Base-by-base conservation (phyloP, 1,140 invertebrate genomes). In the Dendroctonus ponderosae region DNA sequence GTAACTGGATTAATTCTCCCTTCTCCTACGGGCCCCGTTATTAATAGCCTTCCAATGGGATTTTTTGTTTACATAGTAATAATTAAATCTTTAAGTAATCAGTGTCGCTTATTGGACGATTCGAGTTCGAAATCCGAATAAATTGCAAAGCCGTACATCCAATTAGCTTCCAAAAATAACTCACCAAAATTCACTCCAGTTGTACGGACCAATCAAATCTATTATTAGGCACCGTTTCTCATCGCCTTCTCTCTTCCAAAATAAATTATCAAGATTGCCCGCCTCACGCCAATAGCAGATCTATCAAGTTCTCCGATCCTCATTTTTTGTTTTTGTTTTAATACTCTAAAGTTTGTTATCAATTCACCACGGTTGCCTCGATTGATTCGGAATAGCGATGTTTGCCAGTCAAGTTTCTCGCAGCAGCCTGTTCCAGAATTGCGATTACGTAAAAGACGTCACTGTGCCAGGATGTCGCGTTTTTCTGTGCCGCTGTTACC, bases 381-480 rank as follows among this genome's bases (percentile, higher is more conserved):
- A 64, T 57, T 64, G 62, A 64, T 64, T 64, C 9, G 26, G 46
- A 11, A 37, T 40, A 59, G 42, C 37, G 57, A 59, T 42, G 56
- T 58, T 58, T 46, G 39, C 46, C 59, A 61, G 48, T 39, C 14
- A 12, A n/a, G 42, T 54, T 6, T 52, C 7, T 57, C n/a, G 49
- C 37, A 39, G 46, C 37, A 57, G n/a, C 5, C 52, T 48, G 41
- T 59, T 42, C 41, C 42, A 46, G 52, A n/a, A 46, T 14, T 39
- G 7, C 48, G 63, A 26, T 66, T 66, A 59, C 63, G 54, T 51
- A 61, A 61, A 56, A 51, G 49, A 57, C 62, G 62, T 49, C 26
- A 57, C 44, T 48, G 14, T 56, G 52, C 62, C 62, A 54, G 61
- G 49, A 52, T 62, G 61, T 43, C 61, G 62, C 61, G 49, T 53